phyloP scores from a whole-genome alignment of 2,888 invertebrate genomes.

The Toxonevra muliebris region DNA sequence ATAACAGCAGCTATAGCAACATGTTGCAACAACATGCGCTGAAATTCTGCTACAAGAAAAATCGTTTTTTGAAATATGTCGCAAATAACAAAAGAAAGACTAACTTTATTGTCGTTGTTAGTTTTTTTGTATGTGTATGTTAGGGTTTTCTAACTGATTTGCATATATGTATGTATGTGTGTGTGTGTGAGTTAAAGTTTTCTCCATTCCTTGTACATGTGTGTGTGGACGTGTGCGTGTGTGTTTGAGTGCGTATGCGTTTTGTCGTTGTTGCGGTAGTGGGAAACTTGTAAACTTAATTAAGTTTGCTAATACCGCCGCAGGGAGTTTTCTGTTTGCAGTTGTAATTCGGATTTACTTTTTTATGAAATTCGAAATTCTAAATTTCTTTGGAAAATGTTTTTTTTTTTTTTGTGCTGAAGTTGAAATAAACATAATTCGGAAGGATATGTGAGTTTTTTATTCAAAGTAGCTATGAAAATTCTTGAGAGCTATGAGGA shows the following conservation, averaged over 20 bases:
- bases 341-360: background rate
- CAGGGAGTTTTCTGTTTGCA: constrained; percentile 20
- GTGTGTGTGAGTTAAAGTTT: constrained; percentile 5
- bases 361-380: too few relatives aligned
- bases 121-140: background rate
- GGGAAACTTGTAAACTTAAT: constrained; percentile 41
- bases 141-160: background rate
- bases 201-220: constrained; percentile 5
- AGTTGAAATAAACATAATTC: too few relatives aligned
- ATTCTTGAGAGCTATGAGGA: too few relatives aligned
- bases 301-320: constrained; percentile 44
- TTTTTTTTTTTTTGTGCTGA: too few relatives aligned
- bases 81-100: too few relatives aligned
- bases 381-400: too few relatives aligned
- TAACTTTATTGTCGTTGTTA: too few relatives aligned
- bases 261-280: constrained; percentile 36
- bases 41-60: too few relatives aligned
- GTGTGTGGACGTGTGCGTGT: constrained; percentile 2
- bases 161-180: constrained; percentile 8
- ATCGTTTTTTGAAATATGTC: too few relatives aligned
- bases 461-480: too few relatives aligned
- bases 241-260: constrained; percentile 22
- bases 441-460: too few relatives aligned
- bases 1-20: background rate
- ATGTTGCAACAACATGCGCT: too few relatives aligned